These are phyloP conservation scores for Rhynchonema sp. DNA, from an alignment of 2,888 invertebrate genomes.

Conservation along the genomic window DNA sequence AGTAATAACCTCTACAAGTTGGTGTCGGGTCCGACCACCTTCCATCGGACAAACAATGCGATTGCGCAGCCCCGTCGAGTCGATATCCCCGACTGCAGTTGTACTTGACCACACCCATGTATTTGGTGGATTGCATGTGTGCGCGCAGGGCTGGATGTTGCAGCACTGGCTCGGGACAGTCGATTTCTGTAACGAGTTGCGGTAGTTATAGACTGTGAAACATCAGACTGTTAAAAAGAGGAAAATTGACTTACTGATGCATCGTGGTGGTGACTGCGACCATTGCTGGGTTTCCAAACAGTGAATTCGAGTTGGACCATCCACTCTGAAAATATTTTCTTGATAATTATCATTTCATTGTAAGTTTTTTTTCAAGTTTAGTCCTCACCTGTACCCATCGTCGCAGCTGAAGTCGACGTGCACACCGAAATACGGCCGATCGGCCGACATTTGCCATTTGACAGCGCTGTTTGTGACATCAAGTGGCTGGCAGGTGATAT, in stretches of 20 bases:
- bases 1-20: constrained; percentile 14
- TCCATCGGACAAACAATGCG: constrained; percentile 20
- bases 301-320: constrained; percentile 2
- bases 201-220: too few relatives aligned
- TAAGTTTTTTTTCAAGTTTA: too few relatives aligned
- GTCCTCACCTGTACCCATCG: constrained; percentile 5
- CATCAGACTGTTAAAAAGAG: not conserved
- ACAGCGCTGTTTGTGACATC: constrained; percentile 12
- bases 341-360: too few relatives aligned
- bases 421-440: constrained; percentile 30
- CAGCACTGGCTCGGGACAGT: not conserved
- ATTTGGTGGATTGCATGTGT: not conserved
- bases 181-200: not conserved
- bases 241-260: not conserved
- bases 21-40: constrained; percentile 19
- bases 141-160: not conserved
- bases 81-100: constrained; percentile 11
- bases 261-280: constrained; percentile 5
- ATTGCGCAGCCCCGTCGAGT: constrained; percentile 14
- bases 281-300: constrained; percentile 4
- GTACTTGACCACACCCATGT: not conserved
- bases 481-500: constrained; percentile 20
- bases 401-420: constrained; percentile 11
- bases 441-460: constrained; percentile 15
- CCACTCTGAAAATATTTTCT: too few relatives aligned